These are phyloP conservation scores for Oscheius myriophilus DNA, from an alignment of 2,888 invertebrate genomes.

Conservation along the genomic window DNA sequence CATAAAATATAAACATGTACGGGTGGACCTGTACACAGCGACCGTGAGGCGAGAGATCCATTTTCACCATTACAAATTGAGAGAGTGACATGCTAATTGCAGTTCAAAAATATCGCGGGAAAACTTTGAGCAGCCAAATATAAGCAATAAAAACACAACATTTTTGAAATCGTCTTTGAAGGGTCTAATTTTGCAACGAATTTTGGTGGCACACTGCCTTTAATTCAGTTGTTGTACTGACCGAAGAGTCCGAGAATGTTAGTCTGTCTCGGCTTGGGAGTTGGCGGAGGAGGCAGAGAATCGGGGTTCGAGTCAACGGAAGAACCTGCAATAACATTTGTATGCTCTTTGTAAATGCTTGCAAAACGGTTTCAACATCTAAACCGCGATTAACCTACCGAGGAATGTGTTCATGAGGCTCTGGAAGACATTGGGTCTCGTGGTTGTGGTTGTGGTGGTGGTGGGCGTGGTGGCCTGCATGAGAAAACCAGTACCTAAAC, in stretches of 20 bases:
- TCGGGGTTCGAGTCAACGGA: slow-evolving; percentile 32
- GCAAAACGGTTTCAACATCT: too few species aligned
- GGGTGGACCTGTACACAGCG: too few species aligned
- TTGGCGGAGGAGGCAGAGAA: slow-evolving; percentile 49
- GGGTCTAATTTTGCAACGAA: neutral
- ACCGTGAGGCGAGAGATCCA: too few species aligned
- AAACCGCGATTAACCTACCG: too few species aligned
- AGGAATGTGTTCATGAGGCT: slow-evolving; percentile 49
- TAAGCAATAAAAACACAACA: too few species aligned
- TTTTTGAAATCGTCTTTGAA: neutral
- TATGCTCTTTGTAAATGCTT: neutral
- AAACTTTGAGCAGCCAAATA: too few species aligned
- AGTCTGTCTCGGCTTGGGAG: slow-evolving; percentile 43
- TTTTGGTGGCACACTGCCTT: neutral
- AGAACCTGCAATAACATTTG: neutral
- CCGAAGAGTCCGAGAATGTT: slow-evolving; percentile 27
- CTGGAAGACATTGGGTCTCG: slow-evolving; percentile 44
- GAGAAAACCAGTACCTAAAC: slow-evolving; percentile 23
- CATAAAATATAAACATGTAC: too few species aligned
- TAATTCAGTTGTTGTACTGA: too few species aligned
- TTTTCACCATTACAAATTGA: too few species aligned
- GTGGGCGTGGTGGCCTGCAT: slow-evolving; percentile 28
- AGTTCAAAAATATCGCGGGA: too few species aligned
- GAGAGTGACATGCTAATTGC: too few species aligned
- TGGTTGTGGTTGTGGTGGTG: slow-evolving; percentile 46